Conservation (phyloP, 2,888 invertebrate genomes). For the Macrosiphum euphorbiae region DNA sequence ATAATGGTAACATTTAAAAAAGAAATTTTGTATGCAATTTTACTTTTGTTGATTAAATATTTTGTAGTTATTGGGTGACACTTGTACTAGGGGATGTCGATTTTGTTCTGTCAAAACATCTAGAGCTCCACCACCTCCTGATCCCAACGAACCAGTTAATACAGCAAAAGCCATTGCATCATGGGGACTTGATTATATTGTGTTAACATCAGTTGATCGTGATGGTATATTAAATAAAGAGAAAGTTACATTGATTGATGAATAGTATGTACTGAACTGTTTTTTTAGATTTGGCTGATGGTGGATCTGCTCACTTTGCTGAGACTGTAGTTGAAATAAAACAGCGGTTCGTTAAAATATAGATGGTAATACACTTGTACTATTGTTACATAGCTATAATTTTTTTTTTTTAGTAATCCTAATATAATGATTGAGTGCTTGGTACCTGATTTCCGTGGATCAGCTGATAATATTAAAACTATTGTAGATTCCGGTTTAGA, state of each 20-base stretch:
- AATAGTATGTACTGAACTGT: conserved; percentile 56
- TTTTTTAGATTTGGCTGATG: conserved; percentile 87
- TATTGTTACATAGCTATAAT: background rate
- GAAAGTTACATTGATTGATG: conserved; percentile 8
- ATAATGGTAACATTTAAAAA: conserved; percentile 84
- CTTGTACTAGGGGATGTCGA: conserved; percentile 97
- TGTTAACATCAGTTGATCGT: conserved; percentile 97
- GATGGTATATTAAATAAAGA: conserved; percentile 79
- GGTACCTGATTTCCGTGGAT: conserved; percentile 95
- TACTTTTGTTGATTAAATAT: background rate
- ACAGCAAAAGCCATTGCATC: conserved; percentile 92
- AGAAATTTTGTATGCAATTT: background rate
- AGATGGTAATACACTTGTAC: background rate
- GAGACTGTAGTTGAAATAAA: conserved; percentile 91
- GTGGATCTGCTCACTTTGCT: conserved; percentile 94
- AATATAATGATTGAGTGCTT: conserved; percentile 94
- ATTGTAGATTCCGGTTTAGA: conserved; percentile 89
- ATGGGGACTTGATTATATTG: conserved; percentile 98
- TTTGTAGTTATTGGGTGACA: conserved; percentile 93
- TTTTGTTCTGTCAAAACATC: conserved; percentile 99
- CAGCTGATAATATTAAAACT: conserved; percentile 79
- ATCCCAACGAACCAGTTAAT: conserved; percentile 90
- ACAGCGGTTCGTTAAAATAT: conserved; percentile 74
- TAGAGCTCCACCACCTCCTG: conserved; percentile 87
- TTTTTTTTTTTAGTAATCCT: conserved; percentile 74